Conservation (phyloP, 2,888 invertebrate genomes). For the Venusia cambrica region DNA sequence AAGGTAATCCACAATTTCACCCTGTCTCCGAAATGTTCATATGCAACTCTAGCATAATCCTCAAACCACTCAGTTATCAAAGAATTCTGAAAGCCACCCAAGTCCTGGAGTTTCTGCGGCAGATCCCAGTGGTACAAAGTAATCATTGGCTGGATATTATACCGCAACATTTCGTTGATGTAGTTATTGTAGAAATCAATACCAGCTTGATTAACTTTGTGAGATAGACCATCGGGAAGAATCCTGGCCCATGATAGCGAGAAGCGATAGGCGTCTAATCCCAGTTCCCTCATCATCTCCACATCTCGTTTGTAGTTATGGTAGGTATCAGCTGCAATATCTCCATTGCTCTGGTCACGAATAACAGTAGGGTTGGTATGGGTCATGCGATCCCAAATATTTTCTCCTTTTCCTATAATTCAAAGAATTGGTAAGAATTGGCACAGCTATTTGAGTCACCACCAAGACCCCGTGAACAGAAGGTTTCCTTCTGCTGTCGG, state of each 20-base stretch:
- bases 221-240: constrained; percentile 76
- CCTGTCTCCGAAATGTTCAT: constrained; percentile 65
- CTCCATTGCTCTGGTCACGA: constrained; percentile 69
- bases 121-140: constrained; percentile 81
- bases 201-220: constrained; percentile 78
- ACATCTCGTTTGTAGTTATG: constrained; percentile 82
- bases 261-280: constrained; percentile 73
- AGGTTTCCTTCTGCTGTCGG: too few species aligned
- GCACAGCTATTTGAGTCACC: too few species aligned
- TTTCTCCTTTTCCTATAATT: constrained; percentile 51
- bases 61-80: constrained; percentile 67
- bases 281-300: constrained; percentile 63
- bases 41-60: constrained; percentile 69
- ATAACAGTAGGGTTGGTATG: constrained; percentile 46
- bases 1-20: constrained; percentile 81
- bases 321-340: constrained; percentile 81
- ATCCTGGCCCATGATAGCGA: constrained; percentile 83
- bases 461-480: too few species aligned
- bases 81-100: constrained; percentile 75
- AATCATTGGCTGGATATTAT: constrained; percentile 82
- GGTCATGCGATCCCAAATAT: constrained; percentile 53
- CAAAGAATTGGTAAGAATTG: too few species aligned
- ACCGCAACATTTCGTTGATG: constrained; percentile 81
- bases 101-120: constrained; percentile 73
- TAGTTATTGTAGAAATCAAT: constrained; percentile 84